Base-by-base conservation (phyloP, 2,888 invertebrate genomes). In the Cristatella mucedo region DNA sequence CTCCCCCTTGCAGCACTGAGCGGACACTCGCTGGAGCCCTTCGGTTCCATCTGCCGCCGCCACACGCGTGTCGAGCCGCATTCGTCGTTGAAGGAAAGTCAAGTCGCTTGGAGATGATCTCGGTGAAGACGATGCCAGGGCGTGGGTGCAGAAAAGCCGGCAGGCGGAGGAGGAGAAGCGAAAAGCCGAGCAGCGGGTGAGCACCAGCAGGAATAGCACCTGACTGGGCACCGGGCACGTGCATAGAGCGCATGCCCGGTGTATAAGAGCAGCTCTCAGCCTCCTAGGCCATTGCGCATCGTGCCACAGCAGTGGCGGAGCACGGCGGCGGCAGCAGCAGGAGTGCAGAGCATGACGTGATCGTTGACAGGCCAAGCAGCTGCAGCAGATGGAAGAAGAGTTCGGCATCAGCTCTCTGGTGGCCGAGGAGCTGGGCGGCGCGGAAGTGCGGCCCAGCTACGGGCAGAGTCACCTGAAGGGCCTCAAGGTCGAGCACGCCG, bases 351-450 rank as follows among this genome's bases (percentile, higher is more conserved):
- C n/a, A n/a, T n/a, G n/a, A n/a, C n/a, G n/a, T n/a, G n/a, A n/a
- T n/a, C n/a, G n/a, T n/a, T n/a, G n/a, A n/a, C n/a, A n/a, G n/a
- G n/a, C 87, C 18, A 86, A 85, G 62, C 74, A 83, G 71, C 66
- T 95, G 56, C 86, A 91, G 67, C 87, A 93, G 67, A 74, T 95
- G 73, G 95, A 95, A 68, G 81, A 76, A 49, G 87, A 83, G 62
- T 91, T 93, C 72, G 91, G 89, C 21, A 77, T 89, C 44, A 75
- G 77, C 11, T 80, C 78, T 52, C 69, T 89, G 34, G 74, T 91
- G n/a, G 80, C 81, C 47, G 76, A 81, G 50, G 83, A 83, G 53
- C 74, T 74, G 47, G 68, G 69, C 37, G 42, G 29, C n/a, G 15
- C 21, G 21, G 40, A 16, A 16, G n/a, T n/a, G n/a, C n/a, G n/a